Percentiles rank a stretch among this genome's conserved stretches.
Evolutionary conservation across 2,888 invertebrate species (phyloP).

Genomic region (Limnephilus rhombicus): DNA sequence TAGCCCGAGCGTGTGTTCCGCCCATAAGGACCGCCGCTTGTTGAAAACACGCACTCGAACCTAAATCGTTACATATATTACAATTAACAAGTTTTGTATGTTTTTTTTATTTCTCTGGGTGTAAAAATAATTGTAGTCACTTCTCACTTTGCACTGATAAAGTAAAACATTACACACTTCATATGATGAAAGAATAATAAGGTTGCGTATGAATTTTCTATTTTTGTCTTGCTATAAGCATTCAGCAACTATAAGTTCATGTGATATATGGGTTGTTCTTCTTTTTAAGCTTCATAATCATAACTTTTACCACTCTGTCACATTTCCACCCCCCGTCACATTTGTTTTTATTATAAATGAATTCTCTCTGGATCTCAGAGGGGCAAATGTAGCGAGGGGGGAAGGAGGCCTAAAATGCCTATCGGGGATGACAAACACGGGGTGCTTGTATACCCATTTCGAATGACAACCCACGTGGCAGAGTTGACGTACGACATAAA

Average conservation of each 20-base stretch:
- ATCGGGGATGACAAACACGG: too few relatives aligned
- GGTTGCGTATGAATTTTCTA: neutral
- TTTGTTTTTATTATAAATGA: too few relatives aligned
- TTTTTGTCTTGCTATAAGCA: neutral
- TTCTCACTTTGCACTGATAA: constrained; percentile 43
- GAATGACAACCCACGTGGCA: too few relatives aligned
- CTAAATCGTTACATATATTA: neutral
- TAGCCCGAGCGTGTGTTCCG: neutral
- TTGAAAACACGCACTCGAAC: neutral
- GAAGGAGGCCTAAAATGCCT: too few relatives aligned
- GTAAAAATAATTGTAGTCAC: constrained; percentile 23
- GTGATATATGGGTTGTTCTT: too few relatives aligned
- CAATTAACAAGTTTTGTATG: neutral
- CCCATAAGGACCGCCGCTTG: neutral
- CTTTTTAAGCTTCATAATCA: too few relatives aligned
- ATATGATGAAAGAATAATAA: neutral
- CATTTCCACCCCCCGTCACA: too few relatives aligned
- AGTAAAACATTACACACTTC: constrained; percentile 38
- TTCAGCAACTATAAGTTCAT: neutral
- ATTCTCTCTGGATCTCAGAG: too few relatives aligned
- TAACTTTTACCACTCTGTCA: too few relatives aligned
- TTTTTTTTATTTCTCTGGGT: neutral
- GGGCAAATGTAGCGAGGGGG: too few relatives aligned
- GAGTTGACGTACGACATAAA: too few relatives aligned
- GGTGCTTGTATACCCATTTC: too few relatives aligned